Percentiles rank a stretch among this genome's conserved stretches.
Conservation (phyloP, 92 coral and sea anemone genomes). For the Actinostola sp. region DNA sequence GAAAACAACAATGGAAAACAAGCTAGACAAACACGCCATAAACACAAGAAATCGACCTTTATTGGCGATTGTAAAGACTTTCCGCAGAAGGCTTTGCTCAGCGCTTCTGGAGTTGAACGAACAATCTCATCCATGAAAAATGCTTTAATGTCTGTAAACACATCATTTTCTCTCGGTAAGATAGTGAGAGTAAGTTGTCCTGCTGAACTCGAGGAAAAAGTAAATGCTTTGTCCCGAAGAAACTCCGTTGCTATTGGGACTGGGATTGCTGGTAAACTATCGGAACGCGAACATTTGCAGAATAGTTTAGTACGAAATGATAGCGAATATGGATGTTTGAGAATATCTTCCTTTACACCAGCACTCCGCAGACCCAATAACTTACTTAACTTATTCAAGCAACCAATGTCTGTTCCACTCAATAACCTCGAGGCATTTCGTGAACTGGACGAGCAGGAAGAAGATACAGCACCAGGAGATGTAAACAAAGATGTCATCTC, state of each 20-base stretch:
- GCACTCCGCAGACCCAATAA: too few species aligned
- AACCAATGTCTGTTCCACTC: background rate
- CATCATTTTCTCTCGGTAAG: slow-evolving; percentile 16
- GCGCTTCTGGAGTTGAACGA: slow-evolving; percentile 33
- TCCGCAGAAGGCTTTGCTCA: slow-evolving; percentile 5
- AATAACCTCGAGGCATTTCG: background rate
- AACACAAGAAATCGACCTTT: background rate
- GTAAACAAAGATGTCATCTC: background rate
- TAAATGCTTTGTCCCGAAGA: slow-evolving; percentile 5
- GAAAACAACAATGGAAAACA: background rate
- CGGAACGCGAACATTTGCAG: background rate
- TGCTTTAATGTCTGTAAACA: background rate
- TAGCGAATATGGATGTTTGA: background rate
- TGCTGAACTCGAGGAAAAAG: slow-evolving; percentile 23
- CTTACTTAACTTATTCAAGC: too few species aligned
- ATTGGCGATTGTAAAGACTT: too few species aligned
- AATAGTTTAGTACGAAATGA: background rate
- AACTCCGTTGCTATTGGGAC: slow-evolving; percentile 22
- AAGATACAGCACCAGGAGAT: background rate
- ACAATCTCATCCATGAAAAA: slow-evolving; percentile 30
- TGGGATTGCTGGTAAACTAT: slow-evolving; percentile 10
- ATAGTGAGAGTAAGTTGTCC: slow-evolving; percentile 22
- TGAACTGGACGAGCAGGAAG: too few species aligned
- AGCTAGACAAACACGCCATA: too few species aligned
- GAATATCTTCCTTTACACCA: background rate